A percentile compares a stretch with the other conserved stretches of the same genome.
Evolutionary conservation across 2,113 vertebrate genomes (phyloP).

Genomic region (Pelecanus crispus): DNA sequence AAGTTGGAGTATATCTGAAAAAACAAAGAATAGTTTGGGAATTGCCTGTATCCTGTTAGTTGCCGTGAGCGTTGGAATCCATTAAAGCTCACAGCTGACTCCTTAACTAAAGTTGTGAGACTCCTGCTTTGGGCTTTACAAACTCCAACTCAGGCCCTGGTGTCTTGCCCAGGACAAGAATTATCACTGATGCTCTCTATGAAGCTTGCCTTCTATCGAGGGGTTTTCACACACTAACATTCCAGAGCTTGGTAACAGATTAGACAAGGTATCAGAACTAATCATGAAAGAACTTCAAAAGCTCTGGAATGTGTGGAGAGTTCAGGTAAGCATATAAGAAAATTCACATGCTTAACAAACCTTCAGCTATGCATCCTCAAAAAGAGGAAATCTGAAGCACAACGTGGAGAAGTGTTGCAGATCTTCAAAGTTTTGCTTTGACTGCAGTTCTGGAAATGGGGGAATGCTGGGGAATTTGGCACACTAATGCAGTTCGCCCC

Average conservation of each 20-base stretch:
- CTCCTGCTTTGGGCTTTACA: not conserved
- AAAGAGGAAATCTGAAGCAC: not conserved
- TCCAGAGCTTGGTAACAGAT: not conserved
- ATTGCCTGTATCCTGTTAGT: not conserved
- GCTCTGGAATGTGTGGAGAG: not conserved
- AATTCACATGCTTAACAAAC: not conserved
- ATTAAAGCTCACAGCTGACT: not conserved
- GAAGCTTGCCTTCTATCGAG: not conserved
- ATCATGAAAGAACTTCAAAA: not conserved
- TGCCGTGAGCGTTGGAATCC: not conserved
- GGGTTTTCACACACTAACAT: not conserved
- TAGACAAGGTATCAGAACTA: not conserved
- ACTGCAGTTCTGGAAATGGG: not conserved
- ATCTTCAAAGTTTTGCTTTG: not conserved
- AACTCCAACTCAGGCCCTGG: not conserved
- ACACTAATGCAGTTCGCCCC: not conserved
- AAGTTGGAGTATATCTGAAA: not conserved
- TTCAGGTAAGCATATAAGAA: not conserved
- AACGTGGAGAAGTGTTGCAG: rapidly evolving
- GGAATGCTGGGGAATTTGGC: not conserved
- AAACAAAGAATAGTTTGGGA: not conserved
- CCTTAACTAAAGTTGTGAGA: not conserved
- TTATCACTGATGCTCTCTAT: not conserved
- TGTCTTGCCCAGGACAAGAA: not conserved
- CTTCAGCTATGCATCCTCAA: not conserved